phyloP scores from a whole-genome alignment of 2,888 invertebrate species.

The Oscheius sp. region DNA sequence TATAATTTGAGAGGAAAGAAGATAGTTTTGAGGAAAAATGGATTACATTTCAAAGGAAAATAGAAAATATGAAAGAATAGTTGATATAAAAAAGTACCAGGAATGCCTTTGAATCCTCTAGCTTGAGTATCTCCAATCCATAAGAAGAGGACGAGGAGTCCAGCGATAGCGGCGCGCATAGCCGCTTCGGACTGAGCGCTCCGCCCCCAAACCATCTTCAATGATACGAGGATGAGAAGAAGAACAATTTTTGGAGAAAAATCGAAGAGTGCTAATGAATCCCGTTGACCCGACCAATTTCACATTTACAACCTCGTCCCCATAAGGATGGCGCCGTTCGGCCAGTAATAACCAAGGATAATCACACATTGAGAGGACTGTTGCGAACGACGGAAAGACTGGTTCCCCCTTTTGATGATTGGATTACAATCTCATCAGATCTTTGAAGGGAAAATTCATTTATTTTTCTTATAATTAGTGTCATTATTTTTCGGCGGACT shows the following conservation, averaged over 20 bases:
- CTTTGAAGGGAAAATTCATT: no score
- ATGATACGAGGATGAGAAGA: slow-evolving; percentile 8
- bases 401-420: no score
- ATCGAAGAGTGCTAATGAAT: background rate
- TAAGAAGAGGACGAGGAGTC: background rate
- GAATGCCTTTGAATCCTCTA: slow-evolving; percentile 48
- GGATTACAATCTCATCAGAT: no score
- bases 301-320: slow-evolving; percentile 14
- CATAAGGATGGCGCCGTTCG: slow-evolving; percentile 5
- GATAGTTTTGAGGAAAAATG: background rate
- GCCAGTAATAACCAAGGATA: background rate
- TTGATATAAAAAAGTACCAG: slow-evolving; percentile 32
- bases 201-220: slow-evolving; percentile 9
- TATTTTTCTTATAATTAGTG: no score
- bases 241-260: background rate
- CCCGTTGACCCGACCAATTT: slow-evolving; percentile 2
- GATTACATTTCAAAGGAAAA: background rate
- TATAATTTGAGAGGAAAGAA: background rate
- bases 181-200: slow-evolving; percentile 9
- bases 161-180: slow-evolving; percentile 16
- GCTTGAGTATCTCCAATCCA: background rate
- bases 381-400: no score
- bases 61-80: background rate
- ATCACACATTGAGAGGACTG: no score
- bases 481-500: no score